phyloP scores from a whole-genome alignment of 2,797 vertebrate genomes.

The Mormyrops attenuatus region DNA sequence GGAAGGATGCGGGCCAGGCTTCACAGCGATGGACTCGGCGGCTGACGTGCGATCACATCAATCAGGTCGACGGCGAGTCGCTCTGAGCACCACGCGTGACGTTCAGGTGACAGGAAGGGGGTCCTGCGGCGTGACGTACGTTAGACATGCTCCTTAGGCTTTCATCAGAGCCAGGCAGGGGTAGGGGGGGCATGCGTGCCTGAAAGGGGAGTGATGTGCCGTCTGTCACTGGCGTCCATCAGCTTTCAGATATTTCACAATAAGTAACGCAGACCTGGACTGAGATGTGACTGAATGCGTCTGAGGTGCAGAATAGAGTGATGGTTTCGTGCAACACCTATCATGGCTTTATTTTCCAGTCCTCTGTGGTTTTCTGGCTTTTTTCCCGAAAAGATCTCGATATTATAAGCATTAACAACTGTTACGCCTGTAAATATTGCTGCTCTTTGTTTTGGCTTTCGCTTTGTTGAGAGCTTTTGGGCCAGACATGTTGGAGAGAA shows the following conservation, averaged over 20 bases:
- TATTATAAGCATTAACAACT: background rate
- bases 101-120: background rate
- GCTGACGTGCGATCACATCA: background rate
- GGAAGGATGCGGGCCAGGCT: background rate
- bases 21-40: background rate
- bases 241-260: background rate
- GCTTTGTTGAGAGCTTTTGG: background rate
- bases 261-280: background rate
- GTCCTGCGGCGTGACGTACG: background rate
- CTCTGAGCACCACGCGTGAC: background rate
- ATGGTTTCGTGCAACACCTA: background rate
- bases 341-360: background rate
- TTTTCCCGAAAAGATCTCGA: background rate
- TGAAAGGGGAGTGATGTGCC: background rate
- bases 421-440: background rate
- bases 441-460: background rate
- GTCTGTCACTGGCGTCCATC: background rate
- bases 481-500: background rate
- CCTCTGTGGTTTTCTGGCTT: background rate
- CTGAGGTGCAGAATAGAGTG: background rate
- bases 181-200: background rate
- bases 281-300: background rate
- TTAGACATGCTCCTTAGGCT: background rate
- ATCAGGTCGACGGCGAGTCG: background rate
- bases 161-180: background rate